Base-by-base conservation (phyloP, 2,797 vertebrate species). In the Sebastiscus albofasciatus region DNA sequence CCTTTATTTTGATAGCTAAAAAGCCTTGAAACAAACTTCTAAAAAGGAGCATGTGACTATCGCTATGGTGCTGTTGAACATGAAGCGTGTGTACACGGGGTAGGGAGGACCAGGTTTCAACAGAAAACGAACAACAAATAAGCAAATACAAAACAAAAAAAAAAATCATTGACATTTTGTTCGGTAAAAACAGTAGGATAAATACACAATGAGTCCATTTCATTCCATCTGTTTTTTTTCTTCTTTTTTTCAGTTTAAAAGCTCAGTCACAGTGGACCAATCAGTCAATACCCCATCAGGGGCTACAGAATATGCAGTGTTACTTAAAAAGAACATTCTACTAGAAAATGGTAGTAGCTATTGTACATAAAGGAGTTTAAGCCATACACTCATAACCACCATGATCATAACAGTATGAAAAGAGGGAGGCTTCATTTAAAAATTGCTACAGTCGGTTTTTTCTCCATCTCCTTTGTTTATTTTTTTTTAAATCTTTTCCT, bases 131-230 rank as follows among this genome's bases (percentile, higher is more conserved):
- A 89, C 42, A 83, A 88, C 69, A 89, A 89, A 92, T 61, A 93
- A 90, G 87, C 85, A 90, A 92, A 91, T 90, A 93, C 85, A 91
- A 91, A 94, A 94, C 71, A 87, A 89, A 93, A 77, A 72, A 88
- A 77, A 71, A 85, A 90, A 70, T 77, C 80, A 83, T 88, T 89
- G 92, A 95, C 95, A 95, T 92, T 92, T 95, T 95, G 91, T 90
- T 95, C 81, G 94, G 95, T 96, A 96, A 95, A 96, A 96, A 96
- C 96, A 96, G 95, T 91, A 95, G 96, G 96, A 96, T 96, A 96
- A 96, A 96, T 96, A 96, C 94, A 96, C 91, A 94, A 89, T 90
- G 87, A 94, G 95, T 96, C 94, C 94, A 87, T 95, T 90, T 92
- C 87, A 72, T 92, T 94, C 89, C 81, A 86, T 93, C 89, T 77